These are phyloP conservation scores for Neodon shergylaensis DNA, from an alignment of 2,113 vertebrate genomes.

Conservation along the genomic window DNA sequence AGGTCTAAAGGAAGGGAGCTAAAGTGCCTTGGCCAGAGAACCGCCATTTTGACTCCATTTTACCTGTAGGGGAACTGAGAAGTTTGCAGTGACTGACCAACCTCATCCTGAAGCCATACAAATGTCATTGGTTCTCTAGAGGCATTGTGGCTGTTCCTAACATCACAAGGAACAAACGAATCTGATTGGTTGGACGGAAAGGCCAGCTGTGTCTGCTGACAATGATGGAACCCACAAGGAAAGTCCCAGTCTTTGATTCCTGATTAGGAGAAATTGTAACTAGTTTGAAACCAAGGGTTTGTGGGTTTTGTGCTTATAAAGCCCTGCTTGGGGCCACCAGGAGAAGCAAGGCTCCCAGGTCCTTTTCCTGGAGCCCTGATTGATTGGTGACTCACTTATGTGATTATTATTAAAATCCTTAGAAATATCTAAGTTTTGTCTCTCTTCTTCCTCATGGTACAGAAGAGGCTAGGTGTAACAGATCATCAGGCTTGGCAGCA, in stretches of 20 bases:
- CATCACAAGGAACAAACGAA: background rate
- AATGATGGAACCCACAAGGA: background rate
- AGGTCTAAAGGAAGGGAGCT: background rate
- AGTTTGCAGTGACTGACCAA: background rate
- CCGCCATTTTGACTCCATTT: background rate
- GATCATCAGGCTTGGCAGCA: background rate
- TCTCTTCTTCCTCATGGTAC: background rate
- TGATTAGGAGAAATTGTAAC: background rate
- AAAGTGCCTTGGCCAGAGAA: background rate
- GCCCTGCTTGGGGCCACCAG: background rate
- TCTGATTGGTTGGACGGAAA: background rate
- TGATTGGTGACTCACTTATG: background rate
- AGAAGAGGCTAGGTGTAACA: background rate
- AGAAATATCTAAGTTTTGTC: background rate
- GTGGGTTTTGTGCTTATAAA: background rate
- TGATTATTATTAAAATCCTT: background rate
- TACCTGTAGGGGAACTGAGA: background rate
- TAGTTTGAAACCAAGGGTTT: background rate
- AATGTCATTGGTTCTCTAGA: background rate
- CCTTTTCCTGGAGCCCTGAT: background rate
- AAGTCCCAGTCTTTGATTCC: background rate
- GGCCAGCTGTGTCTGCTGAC: background rate
- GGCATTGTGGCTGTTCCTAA: background rate
- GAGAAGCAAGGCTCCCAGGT: background rate
- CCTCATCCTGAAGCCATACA: background rate